Evolutionary conservation across 2,888 invertebrate genomes (phyloP), one percentile per base, ranked within the genome.

Genomic region (Drosophila tripunctata): DNA sequence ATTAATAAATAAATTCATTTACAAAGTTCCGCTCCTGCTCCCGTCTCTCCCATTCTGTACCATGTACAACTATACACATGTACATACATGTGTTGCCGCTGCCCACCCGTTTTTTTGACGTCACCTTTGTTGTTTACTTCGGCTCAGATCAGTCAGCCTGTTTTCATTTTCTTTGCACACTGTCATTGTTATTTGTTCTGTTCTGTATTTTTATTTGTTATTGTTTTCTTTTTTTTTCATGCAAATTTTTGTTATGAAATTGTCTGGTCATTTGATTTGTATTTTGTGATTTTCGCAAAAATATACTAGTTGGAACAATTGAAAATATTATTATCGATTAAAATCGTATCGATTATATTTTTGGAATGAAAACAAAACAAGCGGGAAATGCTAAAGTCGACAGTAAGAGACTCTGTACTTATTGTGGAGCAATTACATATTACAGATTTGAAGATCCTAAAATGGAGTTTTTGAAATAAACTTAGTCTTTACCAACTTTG

Each of bases 91-190:
- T 33, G 14, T 22, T 33, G 7, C 35, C 19, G 27, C 52, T 64
- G 43, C 54, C 61, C 65, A 56, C 60, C 17, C 44, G 60, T 67
- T 87, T 67, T 87, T 79, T 82, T 82, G 88, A 87, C 83, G 88
- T 83, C 88, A 87, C 75, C 83, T 87, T 87, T 87, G 81, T 87
- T 81, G 83, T 83, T 83, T 87, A 87, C 88, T 83, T 87, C 75
- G 50, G 55, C 36, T 33, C 40, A 51, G 55, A 41, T 33, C 40
- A 51, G 48, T 56, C 55, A 54, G 68, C 67, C 67, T 87, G 81
- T 84, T 87, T 78, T 87, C 70, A 65, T 76, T 78, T 86, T 71
- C 79, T 61, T 50, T 63, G 57, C 58, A 54, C 75, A 65, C 47
- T 66, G 45, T 72, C 67, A 36, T 70, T 82, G 55, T 57, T 57